phyloP scores from a whole-genome alignment of 2,113 vertebrate genomes.

The Otis tarda region DNA sequence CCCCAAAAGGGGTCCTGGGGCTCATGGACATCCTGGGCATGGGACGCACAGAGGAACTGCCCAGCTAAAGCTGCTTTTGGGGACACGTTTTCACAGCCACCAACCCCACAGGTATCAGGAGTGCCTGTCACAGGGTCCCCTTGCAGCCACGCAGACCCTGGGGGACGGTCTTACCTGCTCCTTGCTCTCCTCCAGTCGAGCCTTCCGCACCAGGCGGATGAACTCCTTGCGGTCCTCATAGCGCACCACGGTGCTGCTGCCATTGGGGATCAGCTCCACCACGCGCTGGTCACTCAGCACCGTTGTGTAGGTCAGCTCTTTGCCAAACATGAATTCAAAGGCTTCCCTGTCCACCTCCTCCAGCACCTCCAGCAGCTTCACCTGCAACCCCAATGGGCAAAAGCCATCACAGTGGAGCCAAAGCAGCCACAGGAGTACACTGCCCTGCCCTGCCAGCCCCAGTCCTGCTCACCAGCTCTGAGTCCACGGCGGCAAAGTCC shows the following conservation, averaged over 20 bases:
- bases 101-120: background rate
- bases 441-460: background rate
- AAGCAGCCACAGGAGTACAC: background rate
- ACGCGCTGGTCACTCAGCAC: constrained; percentile 87
- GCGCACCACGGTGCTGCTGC: constrained; percentile 80
- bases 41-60: background rate
- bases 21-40: background rate
- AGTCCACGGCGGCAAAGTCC: constrained; percentile 91
- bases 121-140: background rate
- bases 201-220: constrained; percentile 87
- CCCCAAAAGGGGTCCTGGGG: background rate
- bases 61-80: background rate
- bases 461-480: constrained; percentile 79
- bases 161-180: constrained; percentile 81
- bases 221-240: constrained; percentile 91
- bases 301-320: constrained; percentile 90
- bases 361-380: constrained; percentile 92
- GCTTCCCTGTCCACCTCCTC: constrained; percentile 91
- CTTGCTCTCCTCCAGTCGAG: constrained; percentile 90
- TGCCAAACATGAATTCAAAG: constrained; percentile 92
- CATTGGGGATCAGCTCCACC: constrained; percentile 89
- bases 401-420: accelerated
- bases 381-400: constrained; percentile 68
- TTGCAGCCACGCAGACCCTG: background rate
- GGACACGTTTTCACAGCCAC: accelerated